Base-by-base conservation (phyloP, 2,888 invertebrate genomes). In the Volucella inflata region DNA sequence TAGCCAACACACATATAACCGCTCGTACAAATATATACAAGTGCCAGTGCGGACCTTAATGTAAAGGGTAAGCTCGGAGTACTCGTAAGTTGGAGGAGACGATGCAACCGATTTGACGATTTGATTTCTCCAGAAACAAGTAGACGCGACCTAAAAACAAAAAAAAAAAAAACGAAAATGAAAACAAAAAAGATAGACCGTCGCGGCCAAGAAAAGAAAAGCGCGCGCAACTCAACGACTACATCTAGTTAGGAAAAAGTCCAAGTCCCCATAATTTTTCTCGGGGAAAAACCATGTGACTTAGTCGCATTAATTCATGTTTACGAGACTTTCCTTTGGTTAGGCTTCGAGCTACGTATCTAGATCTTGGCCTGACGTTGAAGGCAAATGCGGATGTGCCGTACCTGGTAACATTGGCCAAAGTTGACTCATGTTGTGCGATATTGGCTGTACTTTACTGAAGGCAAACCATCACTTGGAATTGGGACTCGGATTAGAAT, bases 301-400 rank as follows among this genome's bases (percentile, higher is more conserved):
- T 81, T 77, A 77, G 62, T 57, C 85, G 81, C 81, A 85, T 85
- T 81, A 85, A 85, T 85, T 85, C 85, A 85, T 85, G 85, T 85
- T 85, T 85, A 81, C 81, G 81, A 85, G 76, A 85, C 81, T 85
- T 85, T 81, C 81, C 67, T 80, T 85, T 77, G 79, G 36, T 80
- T 79, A 40, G 55, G 53, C 81, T 72, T 44, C 50, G 68, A 72
- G 76, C 50, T 36, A 36, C 81, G 51, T 85, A 85, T 85, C 85
- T 85, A 76, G 85, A 85, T 85, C 85, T 81, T 76, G 57, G 75
- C 17, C 57, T 85, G 76, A 81, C 76, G 85, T 85, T 77, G 62
- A 55, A 76, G 77, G 81, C 77, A 81, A 85, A 81, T 72, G 85
- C 81, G 81, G 80, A 81, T 85, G 81, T 77, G 77, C 42, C 67